Evolutionary conservation across 2,797 vertebrate species (phyloP), one percentile per base, ranked within the genome.

Genomic region (Rhynchotus rufescens): DNA sequence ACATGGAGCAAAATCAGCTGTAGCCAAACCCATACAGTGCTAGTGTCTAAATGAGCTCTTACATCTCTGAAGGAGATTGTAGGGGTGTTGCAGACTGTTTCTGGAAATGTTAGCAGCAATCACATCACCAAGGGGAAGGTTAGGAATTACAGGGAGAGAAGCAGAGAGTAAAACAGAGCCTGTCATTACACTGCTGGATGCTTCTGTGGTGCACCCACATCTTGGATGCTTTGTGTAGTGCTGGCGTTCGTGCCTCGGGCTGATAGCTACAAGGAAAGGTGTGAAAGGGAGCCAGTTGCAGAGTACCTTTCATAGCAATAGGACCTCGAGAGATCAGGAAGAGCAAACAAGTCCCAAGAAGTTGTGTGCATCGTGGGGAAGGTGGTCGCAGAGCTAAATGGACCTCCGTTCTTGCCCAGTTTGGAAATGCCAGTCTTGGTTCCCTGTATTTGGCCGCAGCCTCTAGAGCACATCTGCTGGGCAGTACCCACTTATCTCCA

Each of bases 121-220:
- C 38, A 32, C 25, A 19, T 22, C 51, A 82, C 36, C n/a, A 26
- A 61, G 25, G 47, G n/a, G 40, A 44, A 40, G 1, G 45, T 25
- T 61, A 57, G 34, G 57, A 71, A 59, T 40, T 57, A n/a, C 5
- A 14, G 44, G 42, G 26, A 16, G n/a, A 36, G 28, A 34, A 42
- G 25, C 3, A 32, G 78, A 72, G 47, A 59, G 15, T 69, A 45
- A 61, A 54, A 4, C 28, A 30, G 56, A 85, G 60, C 67, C 32
- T 42, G 52, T 30, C 28, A 4, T 4, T 6, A 11, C 1, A 12
- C 0, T 9, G 15, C 32, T 1, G 13, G 9, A 3, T 16, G n/a
- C 25, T 2, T 34, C 34, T 32, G 4, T 0, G 1, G 38, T 60
- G 32, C 28, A 59, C 23, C 19, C 49, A 40, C 0, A 0, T 60